These are phyloP conservation scores for Biston stratarius DNA, from an alignment of 2,888 invertebrate species.

Conservation along the genomic window DNA sequence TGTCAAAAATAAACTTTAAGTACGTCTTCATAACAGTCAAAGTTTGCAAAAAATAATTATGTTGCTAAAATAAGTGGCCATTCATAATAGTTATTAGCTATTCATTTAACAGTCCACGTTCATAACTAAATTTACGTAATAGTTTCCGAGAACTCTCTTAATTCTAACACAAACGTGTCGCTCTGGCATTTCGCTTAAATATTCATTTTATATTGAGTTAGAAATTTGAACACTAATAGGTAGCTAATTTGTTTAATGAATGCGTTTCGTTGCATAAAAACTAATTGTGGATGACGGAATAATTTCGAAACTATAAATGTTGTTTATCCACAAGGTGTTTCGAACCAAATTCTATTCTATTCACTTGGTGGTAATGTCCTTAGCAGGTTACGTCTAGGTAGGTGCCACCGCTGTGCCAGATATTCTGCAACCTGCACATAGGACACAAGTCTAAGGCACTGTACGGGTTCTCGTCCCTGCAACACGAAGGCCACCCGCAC, in stretches of 20 bases:
- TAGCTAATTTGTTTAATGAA: conserved; percentile 12
- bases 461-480: no score
- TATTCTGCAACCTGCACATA: no score
- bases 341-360: neutral
- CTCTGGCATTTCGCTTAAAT: conserved; percentile 27
- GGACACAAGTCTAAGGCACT: no score
- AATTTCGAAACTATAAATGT: neutral
- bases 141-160: conserved; percentile 28
- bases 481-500: no score
- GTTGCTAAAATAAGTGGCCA: neutral
- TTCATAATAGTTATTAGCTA: conserved; percentile 22
- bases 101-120: conserved; percentile 24
- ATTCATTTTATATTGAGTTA: conserved; percentile 10
- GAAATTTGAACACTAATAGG: neutral
- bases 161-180: conserved; percentile 19
- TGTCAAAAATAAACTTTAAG: neutral
- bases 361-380: no score
- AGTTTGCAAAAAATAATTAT: neutral
- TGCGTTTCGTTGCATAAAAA: neutral
- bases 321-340: neutral
- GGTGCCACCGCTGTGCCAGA: no score
- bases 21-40: neutral
- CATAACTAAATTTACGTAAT: conserved; percentile 20
- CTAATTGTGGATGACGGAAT: neutral
- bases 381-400: no score